Conservation (phyloP, 2,113 vertebrate genomes). For the Epinephelus fuscoguttatus region DNA sequence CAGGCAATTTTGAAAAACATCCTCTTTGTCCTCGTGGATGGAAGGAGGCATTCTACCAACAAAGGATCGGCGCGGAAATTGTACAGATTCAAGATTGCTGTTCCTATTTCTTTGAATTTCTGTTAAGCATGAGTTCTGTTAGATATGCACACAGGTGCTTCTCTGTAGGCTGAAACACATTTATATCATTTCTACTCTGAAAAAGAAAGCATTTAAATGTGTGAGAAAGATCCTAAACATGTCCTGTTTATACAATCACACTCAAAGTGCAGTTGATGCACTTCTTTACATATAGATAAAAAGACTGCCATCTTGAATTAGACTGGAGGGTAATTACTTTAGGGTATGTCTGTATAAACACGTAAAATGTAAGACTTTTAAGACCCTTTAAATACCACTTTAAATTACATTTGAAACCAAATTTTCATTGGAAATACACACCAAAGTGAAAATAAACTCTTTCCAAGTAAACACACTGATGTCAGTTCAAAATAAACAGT, state of each 20-base stretch:
- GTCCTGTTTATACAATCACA: neutral
- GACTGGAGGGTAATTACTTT: neutral
- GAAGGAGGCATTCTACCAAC: slow-evolving; percentile 24
- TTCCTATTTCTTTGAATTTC: slow-evolving; percentile 13
- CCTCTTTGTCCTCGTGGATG: slow-evolving; percentile 53
- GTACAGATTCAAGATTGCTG: slow-evolving; percentile 12
- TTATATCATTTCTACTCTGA: neutral
- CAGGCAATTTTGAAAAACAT: slow-evolving; percentile 61
- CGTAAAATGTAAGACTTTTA: too few species aligned
- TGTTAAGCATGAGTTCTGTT: slow-evolving; percentile 2
- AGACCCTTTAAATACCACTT: too few species aligned
- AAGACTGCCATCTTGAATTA: neutral
- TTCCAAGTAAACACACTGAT: too few species aligned
- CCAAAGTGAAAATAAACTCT: too few species aligned
- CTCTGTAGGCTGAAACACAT: neutral
- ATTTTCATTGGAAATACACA: too few species aligned
- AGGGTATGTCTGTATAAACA: too few species aligned
- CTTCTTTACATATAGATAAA: neutral
- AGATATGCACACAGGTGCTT: neutral
- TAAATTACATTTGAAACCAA: too few species aligned
- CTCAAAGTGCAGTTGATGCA: neutral
- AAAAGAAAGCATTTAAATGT: neutral
- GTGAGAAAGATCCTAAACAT: neutral
- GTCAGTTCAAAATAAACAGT: too few species aligned
- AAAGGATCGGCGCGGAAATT: slow-evolving; percentile 34